phyloP scores from a whole-genome alignment of 2,797 vertebrate genomes.

The Masticophis lateralis region DNA sequence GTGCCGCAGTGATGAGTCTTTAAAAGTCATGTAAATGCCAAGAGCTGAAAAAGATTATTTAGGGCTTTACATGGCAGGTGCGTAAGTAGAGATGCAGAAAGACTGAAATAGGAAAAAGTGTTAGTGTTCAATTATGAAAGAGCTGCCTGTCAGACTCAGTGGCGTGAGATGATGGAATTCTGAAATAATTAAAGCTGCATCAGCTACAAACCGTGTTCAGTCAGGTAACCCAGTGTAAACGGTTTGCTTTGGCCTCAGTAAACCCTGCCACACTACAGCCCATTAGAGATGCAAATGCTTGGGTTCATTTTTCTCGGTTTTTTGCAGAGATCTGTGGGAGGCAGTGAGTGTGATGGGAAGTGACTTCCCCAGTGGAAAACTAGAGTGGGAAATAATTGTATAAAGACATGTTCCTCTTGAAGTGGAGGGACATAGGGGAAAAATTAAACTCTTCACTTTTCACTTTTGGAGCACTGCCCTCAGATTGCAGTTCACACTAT shows the following conservation, averaged over 20 bases:
- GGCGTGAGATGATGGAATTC: background rate
- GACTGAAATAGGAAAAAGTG: background rate
- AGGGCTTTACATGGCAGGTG: background rate
- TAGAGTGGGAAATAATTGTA: background rate
- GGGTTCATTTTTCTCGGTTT: background rate
- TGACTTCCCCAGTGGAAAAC: background rate
- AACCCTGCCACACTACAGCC: background rate
- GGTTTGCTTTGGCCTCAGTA: background rate
- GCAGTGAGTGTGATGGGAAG: background rate
- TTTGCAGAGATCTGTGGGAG: background rate
- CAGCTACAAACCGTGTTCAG: background rate
- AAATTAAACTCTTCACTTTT: background rate
- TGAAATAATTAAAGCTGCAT: background rate
- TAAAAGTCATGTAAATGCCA: conserved; percentile 27
- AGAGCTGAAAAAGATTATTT: conserved; percentile 1
- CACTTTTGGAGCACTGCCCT: background rate
- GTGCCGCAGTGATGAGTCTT: background rate
- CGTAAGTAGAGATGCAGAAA: background rate
- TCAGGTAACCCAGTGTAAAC: background rate
- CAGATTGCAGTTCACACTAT: background rate
- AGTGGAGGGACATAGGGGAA: background rate
- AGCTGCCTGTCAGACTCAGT: background rate
- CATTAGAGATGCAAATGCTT: background rate
- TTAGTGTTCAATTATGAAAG: conserved; percentile 4
- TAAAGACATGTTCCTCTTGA: background rate